These are phyloP conservation scores for Pollenia labialis DNA, from an alignment of 2,888 invertebrate genomes.

Conservation along the genomic window DNA sequence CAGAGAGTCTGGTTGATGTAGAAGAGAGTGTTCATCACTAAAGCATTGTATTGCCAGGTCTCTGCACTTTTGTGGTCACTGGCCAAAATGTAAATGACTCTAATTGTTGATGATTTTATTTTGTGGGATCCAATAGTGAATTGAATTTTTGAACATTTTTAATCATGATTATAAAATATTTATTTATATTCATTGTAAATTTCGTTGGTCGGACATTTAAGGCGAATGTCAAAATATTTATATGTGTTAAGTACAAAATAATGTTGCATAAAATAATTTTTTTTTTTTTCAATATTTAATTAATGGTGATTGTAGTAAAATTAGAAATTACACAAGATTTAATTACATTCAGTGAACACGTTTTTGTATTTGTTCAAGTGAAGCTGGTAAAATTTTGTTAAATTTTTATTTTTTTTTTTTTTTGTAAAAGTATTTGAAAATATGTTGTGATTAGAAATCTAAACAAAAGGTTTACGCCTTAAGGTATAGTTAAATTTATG, in stretches of 20 bases:
- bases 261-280: slow-evolving; percentile 16
- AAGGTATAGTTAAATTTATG: too few relatives aligned
- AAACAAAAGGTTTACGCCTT: too few relatives aligned
- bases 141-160: slow-evolving; percentile 36
- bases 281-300: slow-evolving; percentile 45
- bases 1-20: too few relatives aligned
- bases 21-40: too few relatives aligned
- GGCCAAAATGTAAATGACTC: slow-evolving; percentile 58
- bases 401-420: too few relatives aligned
- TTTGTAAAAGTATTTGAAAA: too few relatives aligned
- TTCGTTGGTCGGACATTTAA: neutral
- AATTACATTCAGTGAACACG: slow-evolving; percentile 10
- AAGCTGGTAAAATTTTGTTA: neutral
- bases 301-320: slow-evolving; percentile 18
- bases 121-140: slow-evolving; percentile 23
- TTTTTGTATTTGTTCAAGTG: neutral
- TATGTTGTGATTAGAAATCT: too few relatives aligned
- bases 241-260: slow-evolving; percentile 19
- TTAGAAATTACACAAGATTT: slow-evolving; percentile 28
- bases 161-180: slow-evolving; percentile 37
- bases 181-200: slow-evolving; percentile 9
- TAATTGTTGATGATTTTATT: slow-evolving; percentile 68
- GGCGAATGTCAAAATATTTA: slow-evolving; percentile 16
- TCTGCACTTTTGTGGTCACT: slow-evolving; percentile 42
- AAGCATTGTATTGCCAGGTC: neutral